A percentile compares a stretch with the other conserved stretches of the same genome.
Conservation (phyloP, 37 sponge, comb jelly and placozoan species). For the Geodia barretti region DNA sequence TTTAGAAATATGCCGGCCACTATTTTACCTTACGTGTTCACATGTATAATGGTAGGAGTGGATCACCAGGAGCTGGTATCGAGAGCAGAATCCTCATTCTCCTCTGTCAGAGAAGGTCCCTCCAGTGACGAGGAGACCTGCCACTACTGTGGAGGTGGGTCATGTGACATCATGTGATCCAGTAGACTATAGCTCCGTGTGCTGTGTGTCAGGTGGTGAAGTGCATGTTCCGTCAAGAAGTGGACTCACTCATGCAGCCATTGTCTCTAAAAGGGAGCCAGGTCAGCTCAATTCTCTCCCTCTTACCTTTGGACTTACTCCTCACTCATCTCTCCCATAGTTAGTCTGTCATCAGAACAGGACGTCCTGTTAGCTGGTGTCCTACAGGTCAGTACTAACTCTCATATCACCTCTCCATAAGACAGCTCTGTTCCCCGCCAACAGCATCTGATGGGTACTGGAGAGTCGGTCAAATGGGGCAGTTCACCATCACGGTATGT, state of each 20-base stretch:
- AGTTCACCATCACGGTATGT: slow-evolving; percentile 34
- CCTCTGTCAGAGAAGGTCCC: slow-evolving; percentile 21
- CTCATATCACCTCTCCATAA: neutral
- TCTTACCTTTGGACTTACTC: neutral
- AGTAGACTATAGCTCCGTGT: no score
- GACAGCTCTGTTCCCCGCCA: slow-evolving; percentile 16
- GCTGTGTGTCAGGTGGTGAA: slow-evolving; percentile 79
- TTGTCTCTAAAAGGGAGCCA: slow-evolving; percentile 72
- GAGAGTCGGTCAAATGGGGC: slow-evolving; percentile 63
- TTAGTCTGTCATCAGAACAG: neutral
- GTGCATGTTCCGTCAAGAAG: slow-evolving; percentile 29
- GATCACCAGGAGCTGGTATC: slow-evolving; percentile 60
- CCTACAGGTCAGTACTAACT: slow-evolving; percentile 32
- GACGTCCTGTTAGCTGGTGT: slow-evolving; percentile 62
- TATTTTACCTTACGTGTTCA: no score
- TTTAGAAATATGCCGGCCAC: no score
- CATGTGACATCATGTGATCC: no score
- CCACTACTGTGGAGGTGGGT: slow-evolving; percentile 58
- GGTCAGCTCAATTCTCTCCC: slow-evolving; percentile 8
- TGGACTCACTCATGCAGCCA: slow-evolving; percentile 41
- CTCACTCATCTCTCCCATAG: neutral
- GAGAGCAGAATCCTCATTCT: slow-evolving; percentile 20
- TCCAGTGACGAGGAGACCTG: neutral
- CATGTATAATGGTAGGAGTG: slow-evolving; percentile 43
- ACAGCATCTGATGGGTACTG: slow-evolving; percentile 20